Conservation (phyloP, 2,888 invertebrate genomes). For the Pandemis cinnamomeana region DNA sequence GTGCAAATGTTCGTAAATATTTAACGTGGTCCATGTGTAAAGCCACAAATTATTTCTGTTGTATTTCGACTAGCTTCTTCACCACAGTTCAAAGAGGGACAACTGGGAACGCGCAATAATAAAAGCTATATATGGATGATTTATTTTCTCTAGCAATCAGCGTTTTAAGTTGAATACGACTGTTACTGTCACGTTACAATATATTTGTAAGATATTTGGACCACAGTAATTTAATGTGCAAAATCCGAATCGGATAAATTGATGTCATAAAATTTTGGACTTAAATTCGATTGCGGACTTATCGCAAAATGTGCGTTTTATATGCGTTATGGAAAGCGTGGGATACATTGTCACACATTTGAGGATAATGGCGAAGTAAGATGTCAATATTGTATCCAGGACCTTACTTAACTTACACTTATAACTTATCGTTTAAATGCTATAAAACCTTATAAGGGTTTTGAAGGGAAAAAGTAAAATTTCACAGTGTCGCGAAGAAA, state of each 20-base stretch:
- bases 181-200: no score
- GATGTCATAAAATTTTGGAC: slow-evolving; percentile 57
- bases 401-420: slow-evolving; percentile 11
- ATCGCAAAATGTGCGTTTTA: slow-evolving; percentile 32
- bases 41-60: not conserved
- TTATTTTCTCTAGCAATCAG: no score
- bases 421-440: slow-evolving; percentile 25
- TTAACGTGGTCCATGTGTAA: slow-evolving; percentile 15
- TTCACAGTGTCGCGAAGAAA: no score
- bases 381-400: slow-evolving; percentile 18
- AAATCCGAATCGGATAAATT: slow-evolving; percentile 54
- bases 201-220: slow-evolving; percentile 35
- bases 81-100: no score
- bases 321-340: slow-evolving; percentile 28
- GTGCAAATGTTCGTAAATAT: slow-evolving; percentile 8
- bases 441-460: slow-evolving; percentile 9
- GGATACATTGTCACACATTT: slow-evolving; percentile 25
- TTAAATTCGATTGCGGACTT: slow-evolving; percentile 63
- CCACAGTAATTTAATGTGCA: slow-evolving; percentile 49
- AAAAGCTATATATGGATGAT: no score
- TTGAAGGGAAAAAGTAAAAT: not conserved
- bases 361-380: slow-evolving; percentile 32
- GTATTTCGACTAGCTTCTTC: not conserved
- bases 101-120: no score
- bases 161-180: no score